Evolutionary conservation across 2,113 vertebrate genomes (phyloP), one percentile per base, ranked within the genome.

Genomic region (Onychostoma macrolepis): DNA sequence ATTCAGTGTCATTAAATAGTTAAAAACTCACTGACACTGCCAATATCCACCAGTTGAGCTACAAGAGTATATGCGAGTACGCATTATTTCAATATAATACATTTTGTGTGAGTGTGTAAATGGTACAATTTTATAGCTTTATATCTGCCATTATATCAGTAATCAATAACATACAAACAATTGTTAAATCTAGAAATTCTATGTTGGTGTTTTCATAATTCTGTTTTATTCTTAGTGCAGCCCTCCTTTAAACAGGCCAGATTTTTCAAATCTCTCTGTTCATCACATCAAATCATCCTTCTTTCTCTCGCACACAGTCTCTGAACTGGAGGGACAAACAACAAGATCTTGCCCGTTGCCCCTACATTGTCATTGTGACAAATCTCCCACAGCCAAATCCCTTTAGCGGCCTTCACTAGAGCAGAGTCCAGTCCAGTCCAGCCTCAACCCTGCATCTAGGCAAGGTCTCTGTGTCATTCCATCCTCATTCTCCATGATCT

Each of bases 401-500:
- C 72, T 48, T 28, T 33, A 81, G 76, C 56, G 10, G 61, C 41
- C 67, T 86, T 65, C 79, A 63, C 41, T 69, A 38, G 33, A 17
- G 13, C 48, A 3, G 48, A 28, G 19, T 69, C 58, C 45, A 58
- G 19, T 69, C 58, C 45, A 58, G 61, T 84, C 56, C 78, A 72
- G 61, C 38, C 74, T 58, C 24, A 43, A 36, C 61, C 19, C 48
- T 43, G 9, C 58, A 43, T 53, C 87, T 61, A 86, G 80, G 80
- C 80, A 88, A 88, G 80, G 85, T 88, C 85, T 86, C 76, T 21
- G 53, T 78, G 85, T 76, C 88, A 69, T 43, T 71, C 53, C 48
- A 53, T 63, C 43, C 41, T 26, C 15, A 26, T 48, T 74, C 85
- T 45, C 81, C 19, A 9, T 61, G 9, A 26, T 72, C 83, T 56